A percentile compares a stretch with the other conserved stretches of the same genome.
phyloP scores from a whole-genome alignment of 1,140 invertebrate species.

The Phthorimaea operculella region DNA sequence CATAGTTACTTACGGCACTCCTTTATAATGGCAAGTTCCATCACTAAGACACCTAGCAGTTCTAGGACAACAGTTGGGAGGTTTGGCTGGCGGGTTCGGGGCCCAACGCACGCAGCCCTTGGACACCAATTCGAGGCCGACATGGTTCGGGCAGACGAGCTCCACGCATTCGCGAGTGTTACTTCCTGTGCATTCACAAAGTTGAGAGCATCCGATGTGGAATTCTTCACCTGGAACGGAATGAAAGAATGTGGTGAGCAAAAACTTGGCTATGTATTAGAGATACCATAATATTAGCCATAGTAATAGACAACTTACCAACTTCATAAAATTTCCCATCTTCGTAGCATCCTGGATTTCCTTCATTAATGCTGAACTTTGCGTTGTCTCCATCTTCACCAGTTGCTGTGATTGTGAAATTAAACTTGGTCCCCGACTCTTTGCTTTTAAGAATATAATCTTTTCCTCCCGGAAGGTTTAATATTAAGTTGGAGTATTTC shows the following conservation, averaged over 20 bases:
- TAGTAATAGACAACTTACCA: conserved; percentile 38
- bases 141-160: conserved; percentile 84
- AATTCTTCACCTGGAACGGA: conserved; percentile 72
- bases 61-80: conserved; percentile 86
- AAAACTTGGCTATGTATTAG: neutral
- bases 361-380: neutral
- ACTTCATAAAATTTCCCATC: conserved; percentile 55
- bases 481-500: conserved; percentile 48
- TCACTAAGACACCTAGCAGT: conserved; percentile 80
- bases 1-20: conserved; percentile 65
- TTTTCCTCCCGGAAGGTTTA: conserved; percentile 53
- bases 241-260: neutral
- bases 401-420: conserved; percentile 54
- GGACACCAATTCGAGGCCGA: conserved; percentile 84
- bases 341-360: conserved; percentile 39
- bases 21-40: conserved; percentile 79
- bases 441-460: conserved; percentile 62
- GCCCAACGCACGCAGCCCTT: conserved; percentile 88
- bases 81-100: conserved; percentile 75
- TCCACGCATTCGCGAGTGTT: conserved; percentile 78
- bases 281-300: too few species aligned
- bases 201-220: conserved; percentile 80
- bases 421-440: conserved; percentile 61
- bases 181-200: conserved; percentile 74
- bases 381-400: conserved; percentile 12